These are phyloP conservation scores for Unio pictorum DNA, from an alignment of 2,888 invertebrate species.

Conservation along the genomic window DNA sequence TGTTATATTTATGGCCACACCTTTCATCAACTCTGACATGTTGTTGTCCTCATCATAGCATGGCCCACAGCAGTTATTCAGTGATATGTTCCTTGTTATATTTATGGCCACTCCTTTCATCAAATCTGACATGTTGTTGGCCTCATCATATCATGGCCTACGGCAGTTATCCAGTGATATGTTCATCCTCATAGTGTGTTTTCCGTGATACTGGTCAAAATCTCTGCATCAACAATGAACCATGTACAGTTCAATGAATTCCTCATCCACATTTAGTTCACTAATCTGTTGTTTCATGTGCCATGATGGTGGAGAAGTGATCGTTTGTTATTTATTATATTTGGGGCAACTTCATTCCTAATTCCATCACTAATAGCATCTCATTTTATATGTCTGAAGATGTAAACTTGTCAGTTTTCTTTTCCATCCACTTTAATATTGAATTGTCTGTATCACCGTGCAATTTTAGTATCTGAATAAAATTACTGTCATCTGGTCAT, in stretches of 20 bases:
- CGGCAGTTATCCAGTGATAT: conserved; percentile 26
- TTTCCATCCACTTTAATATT: conserved; percentile 24
- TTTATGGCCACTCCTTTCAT: conserved; percentile 27
- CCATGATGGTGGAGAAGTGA: conserved; percentile 31
- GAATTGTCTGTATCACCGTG: conserved; percentile 16
- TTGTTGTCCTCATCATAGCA: neutral
- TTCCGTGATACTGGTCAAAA: conserved; percentile 20
- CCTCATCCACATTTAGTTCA: conserved; percentile 29
- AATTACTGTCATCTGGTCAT: conserved; percentile 10
- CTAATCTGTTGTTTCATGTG: conserved; percentile 32
- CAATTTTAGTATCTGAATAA: conserved; percentile 18
- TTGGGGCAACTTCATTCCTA: conserved; percentile 17
- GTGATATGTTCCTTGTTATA: conserved; percentile 1
- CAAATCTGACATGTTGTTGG: conserved; percentile 30
- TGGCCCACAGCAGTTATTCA: too few relatives aligned
- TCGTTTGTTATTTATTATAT: conserved; percentile 4
- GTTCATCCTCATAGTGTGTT: conserved; percentile 28
- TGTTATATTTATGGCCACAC: conserved; percentile 9
- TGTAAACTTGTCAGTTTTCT: conserved; percentile 31
- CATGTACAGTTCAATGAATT: conserved; percentile 34
- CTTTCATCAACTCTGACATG: conserved; percentile 29
- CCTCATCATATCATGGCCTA: conserved; percentile 38
- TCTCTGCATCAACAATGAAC: conserved; percentile 19
- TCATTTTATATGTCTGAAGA: conserved; percentile 40
- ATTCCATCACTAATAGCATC: conserved; percentile 31